phyloP scores from a whole-genome alignment of 1,140 invertebrate genomes.

The Drosophila nasuta region DNA sequence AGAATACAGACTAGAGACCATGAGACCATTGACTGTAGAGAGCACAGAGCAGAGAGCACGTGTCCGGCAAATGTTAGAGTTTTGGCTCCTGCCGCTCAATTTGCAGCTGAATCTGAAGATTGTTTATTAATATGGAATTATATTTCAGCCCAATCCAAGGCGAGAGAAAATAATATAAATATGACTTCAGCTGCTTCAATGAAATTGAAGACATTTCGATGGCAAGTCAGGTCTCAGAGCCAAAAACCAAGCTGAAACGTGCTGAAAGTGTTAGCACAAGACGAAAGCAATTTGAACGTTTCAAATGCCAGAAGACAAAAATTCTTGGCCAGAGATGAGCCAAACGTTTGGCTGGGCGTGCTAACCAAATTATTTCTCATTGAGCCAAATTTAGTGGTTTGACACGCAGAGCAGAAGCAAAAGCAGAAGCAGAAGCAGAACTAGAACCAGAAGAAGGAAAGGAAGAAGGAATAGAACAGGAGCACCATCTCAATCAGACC shows the following conservation, averaged over 20 bases:
- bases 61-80: constrained; percentile 53
- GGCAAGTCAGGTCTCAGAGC: constrained; percentile 38
- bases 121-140: constrained; percentile 75
- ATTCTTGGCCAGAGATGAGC: constrained; percentile 22
- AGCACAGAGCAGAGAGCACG: constrained; percentile 41
- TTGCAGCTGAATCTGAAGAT: constrained; percentile 41
- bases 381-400: constrained; percentile 44
- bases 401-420: constrained; percentile 26
- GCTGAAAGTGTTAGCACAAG: constrained; percentile 44
- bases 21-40: constrained; percentile 4
- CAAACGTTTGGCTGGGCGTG: constrained; percentile 25
- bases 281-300: constrained; percentile 36
- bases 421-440: not conserved
- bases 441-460: not conserved
- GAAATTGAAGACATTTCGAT: constrained; percentile 37
- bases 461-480: not conserved
- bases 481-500: constrained; percentile 27
- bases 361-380: constrained; percentile 71
- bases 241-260: constrained; percentile 36
- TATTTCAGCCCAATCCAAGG: constrained; percentile 45
- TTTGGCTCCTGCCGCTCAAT: constrained; percentile 39
- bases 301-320: constrained; percentile 38
- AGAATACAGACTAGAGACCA: constrained; percentile 9
- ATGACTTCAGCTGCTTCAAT: constrained; percentile 5
- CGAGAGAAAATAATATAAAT: constrained; percentile 35